Base-by-base conservation (phyloP, 2,888 invertebrate genomes). In the Aspidiotus rigidus region DNA sequence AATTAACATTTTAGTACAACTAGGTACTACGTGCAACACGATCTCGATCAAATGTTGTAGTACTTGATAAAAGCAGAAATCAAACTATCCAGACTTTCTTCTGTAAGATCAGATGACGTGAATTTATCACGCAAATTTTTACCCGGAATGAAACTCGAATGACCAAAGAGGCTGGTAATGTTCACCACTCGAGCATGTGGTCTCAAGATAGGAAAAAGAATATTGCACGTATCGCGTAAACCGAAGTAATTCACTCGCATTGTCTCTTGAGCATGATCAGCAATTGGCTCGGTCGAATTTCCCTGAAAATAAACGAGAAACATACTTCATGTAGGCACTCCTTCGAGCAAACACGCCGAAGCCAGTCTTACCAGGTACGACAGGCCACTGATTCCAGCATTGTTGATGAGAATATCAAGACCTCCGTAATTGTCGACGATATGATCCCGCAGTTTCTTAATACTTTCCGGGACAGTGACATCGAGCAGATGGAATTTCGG, bases 171-270 rank as follows among this genome's bases (percentile, higher is more conserved):
- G 72, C 89, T 89, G 0, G 89, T 88, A 0, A 91, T 79, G 74
- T 90, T 88, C 0, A 90, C 85, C 10, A 91, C 89, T 75, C 86
- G 83, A 0, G 87, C 87, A 74, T 87, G 83, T 55, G 84, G 79
- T 69, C 82, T 81, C 6, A 92, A 77, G 13, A 91, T 75, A 0
- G 90, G 89, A 77, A 89, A 89, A 8, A 92, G 77, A 1, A 83
- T 79, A 63, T 86, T 81, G 69, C 89, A 89, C 0, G 85, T 81
- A 69, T 82, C 79, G 16, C 86, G 75, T 39, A 86, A 80, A 9
- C 82, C 81, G 75, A 85, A 87, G 76, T 86, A 90, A 76, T 92
- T 92, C 0, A 86, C 84, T 54, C 78, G 79, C 7, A 87, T 71
- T 0, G 90, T 89, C 73, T 85, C 81, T 74, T 86, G 83, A 0